Evolutionary conservation across 2,888 invertebrate species (phyloP).

Genomic region (Tortrix viridana): DNA sequence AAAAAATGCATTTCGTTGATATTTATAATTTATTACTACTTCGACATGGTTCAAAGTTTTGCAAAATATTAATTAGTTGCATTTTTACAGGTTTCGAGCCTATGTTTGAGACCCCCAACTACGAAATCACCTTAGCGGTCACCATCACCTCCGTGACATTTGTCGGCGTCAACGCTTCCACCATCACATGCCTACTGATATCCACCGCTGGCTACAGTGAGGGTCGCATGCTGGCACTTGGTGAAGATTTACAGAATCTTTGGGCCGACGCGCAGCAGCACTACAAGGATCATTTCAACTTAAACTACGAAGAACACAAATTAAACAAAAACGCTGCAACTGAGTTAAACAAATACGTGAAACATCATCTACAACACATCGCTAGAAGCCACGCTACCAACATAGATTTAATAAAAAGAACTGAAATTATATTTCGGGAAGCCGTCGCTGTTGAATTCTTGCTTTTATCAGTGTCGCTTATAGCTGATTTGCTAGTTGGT

Average conservation of each 20-base stretch:
- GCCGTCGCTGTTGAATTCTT: slow-evolving; percentile 56
- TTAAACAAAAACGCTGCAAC: neutral
- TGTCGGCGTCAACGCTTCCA: slow-evolving; percentile 12
- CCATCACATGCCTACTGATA: slow-evolving; percentile 16
- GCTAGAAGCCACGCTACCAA: slow-evolving; percentile 47
- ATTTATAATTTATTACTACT: no score
- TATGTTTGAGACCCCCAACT: slow-evolving; percentile 27
- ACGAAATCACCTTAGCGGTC: slow-evolving; percentile 17
- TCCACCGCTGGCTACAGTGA: slow-evolving; percentile 26
- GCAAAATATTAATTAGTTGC: no score
- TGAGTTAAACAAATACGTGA: slow-evolving; percentile 43
- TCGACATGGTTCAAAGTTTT: no score
- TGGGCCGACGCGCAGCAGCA: slow-evolving; percentile 16
- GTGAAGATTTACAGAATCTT: slow-evolving; percentile 7
- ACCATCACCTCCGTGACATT: slow-evolving; percentile 13
- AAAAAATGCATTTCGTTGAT: no score
- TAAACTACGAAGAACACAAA: neutral
- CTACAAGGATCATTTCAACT: slow-evolving; percentile 10
- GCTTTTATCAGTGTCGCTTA: slow-evolving; percentile 48
- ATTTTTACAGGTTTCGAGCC: slow-evolving; percentile 21
- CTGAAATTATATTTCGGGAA: slow-evolving; percentile 51
- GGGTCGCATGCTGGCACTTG: neutral
- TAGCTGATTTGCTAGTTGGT: slow-evolving; percentile 54
- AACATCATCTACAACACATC: slow-evolving; percentile 44
- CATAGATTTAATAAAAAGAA: slow-evolving; percentile 46